Evolutionary conservation across 2,888 invertebrate genomes (phyloP), one percentile per base, ranked within the genome.

Genomic region (Meloe dianella): DNA sequence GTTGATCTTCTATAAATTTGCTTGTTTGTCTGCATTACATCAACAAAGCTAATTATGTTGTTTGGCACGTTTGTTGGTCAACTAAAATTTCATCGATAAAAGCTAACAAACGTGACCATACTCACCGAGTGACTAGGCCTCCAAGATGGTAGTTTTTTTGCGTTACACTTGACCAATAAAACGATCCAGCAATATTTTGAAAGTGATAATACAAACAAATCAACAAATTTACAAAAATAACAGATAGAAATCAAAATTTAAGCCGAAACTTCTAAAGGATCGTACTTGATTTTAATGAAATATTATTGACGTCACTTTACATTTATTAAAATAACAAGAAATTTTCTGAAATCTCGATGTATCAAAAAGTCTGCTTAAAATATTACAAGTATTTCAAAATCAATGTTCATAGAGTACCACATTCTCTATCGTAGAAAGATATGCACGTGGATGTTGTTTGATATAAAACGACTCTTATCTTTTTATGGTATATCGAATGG

Each of bases 401-500:
- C 47, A 51, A 51, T 51, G 9, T 22, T 41, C 41, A 41, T 1
- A n/a, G 41, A 8, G 12, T 35, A 12, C 14, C 14, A 12, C 35
- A 35, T 32, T 32, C 32, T 32, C 32, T 32, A 8, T 32, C 32
- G 8, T 10, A 38, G 38, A 38, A 9, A 38, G n/a, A 38, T 9
- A 20, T 17, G 20, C 47, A 20, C 47, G 47, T 47, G 38, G 14
- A 38, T 1, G 5, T 38, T 38, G 38, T 38, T 38, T 6, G 17
- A 7, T 22, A 10, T 9, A 58, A 27, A 57, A 57, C 17, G 2
- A 58, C 32, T 58, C 27, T 57, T 30, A 58, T 58, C 58, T 17
- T 20, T 51, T 51, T 51, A 51, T 51, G 47, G 47, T 51, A 51
- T 51, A 22, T 22, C 9, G 60, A 60, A 38, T 27, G 12, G 35